These are phyloP conservation scores for Trinectes maculatus DNA, from an alignment of 2,113 vertebrate genomes.

Conservation along the genomic window DNA sequence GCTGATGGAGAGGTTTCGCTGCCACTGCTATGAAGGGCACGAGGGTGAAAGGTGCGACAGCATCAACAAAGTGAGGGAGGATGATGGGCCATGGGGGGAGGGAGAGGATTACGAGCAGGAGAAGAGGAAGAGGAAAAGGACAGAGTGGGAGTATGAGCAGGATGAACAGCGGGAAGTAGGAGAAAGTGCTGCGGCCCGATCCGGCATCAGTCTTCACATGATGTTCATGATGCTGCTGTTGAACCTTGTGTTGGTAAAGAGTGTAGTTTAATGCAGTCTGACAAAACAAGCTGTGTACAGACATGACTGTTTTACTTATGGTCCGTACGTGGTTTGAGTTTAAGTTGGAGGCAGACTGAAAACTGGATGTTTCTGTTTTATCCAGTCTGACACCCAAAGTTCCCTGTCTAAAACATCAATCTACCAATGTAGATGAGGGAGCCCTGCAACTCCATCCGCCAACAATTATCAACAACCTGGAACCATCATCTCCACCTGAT, in stretches of 20 bases:
- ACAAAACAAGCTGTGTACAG: neutral
- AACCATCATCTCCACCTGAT: too few relatives aligned
- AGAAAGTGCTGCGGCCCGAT: slow-evolving; percentile 41
- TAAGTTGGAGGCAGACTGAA: neutral
- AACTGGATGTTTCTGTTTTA: too few relatives aligned
- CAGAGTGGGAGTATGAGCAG: slow-evolving; percentile 62
- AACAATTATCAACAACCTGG: too few relatives aligned
- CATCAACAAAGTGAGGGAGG: slow-evolving; percentile 66
- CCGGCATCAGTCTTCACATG: slow-evolving; percentile 4
- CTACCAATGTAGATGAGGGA: too few relatives aligned
- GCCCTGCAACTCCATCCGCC: too few relatives aligned
- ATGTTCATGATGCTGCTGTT: slow-evolving; percentile 58
- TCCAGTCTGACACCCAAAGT: too few relatives aligned
- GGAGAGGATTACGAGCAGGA: slow-evolving; percentile 44
- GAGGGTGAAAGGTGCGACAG: slow-evolving; percentile 76
- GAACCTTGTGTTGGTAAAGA: slow-evolving; percentile 43
- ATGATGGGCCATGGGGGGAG: slow-evolving; percentile 34
- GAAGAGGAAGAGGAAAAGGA: slow-evolving; percentile 47
- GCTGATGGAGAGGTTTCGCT: slow-evolving; percentile 78
- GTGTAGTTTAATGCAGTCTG: slow-evolving; percentile 7
- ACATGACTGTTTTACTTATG: too few relatives aligned
- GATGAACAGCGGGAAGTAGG: neutral
- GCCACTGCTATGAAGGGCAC: slow-evolving; percentile 85
- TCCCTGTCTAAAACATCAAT: too few relatives aligned
- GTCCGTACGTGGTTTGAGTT: too few relatives aligned